Base-by-base conservation (phyloP, 2,113 vertebrate genomes). In the Oreochromis niloticus region DNA sequence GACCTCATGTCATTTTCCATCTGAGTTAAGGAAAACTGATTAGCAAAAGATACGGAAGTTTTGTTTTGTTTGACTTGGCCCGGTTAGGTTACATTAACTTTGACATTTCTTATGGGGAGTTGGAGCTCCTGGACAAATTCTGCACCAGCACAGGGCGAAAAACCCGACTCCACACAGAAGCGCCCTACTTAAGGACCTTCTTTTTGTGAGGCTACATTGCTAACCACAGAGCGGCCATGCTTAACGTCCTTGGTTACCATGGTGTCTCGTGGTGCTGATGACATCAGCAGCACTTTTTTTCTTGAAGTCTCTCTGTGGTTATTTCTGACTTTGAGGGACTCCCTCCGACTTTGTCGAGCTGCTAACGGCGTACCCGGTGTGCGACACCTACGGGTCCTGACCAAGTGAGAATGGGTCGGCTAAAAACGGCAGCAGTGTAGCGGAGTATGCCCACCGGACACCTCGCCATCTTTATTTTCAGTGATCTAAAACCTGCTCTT, bases 391-490 rank as follows among this genome's bases (percentile, higher is more conserved):
- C 13, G 9, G 6, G 41, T 75, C 16, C 41, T 30, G 22, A 75
- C 24, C 22, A 6, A 48, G 41, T 48, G 66, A 71, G n/a, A 43
- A 71, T 24, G n/a, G n/a, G 1, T 71, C 14, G n/a, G 36, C 24
- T 32, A 83, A 81, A 39, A 80, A 63, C 4, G 1, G 75, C 36
- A 19, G 84, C 4, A 43, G 56, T 0, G 57, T 12, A n/a, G 52
- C 16, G 1, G 14, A 56, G 17, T 9, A 9, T 79, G 5, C 30
- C 88, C 54, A n/a, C 56, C 46, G 57, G 34, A 80, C 79, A 84
- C 82, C 56, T 61, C 85, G 46, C 8, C 82, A 17, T 57, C 81
- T 89, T 85, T 73, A 24, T 81, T 66, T 83, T 66, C 63, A 39
- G 16, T 48, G 4, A 50, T 82, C 56, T 55, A 39, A 82, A 83